Base-by-base conservation (phyloP, 2,888 invertebrate genomes). In the Zaprionus lineosus region DNA sequence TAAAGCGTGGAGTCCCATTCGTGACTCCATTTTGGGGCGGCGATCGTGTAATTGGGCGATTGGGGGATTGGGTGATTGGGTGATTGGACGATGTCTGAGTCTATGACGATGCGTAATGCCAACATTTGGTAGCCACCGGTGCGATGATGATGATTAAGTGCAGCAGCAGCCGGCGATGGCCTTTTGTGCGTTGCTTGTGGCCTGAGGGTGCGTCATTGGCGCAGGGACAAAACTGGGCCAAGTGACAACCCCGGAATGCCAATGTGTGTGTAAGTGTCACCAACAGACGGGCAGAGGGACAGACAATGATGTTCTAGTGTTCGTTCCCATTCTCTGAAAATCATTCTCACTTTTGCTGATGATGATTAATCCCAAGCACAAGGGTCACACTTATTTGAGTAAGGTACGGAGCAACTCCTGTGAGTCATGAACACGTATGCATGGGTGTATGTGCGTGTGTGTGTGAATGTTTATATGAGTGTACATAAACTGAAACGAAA, bases 181-280 rank as follows among this genome's bases (percentile, higher is more conserved):
- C 26, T 65, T 65, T 64, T 48, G 57, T 56, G 60, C 50, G 43
- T 15, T 21, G 29, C 26, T 28, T 48, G 41, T 40, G 57, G 48
- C 39, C 50, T 52, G 46, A 44, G 56, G 56, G 68, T 78, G 78
- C 85, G 78, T 78, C 78, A 78, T 83, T 59, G 64, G 50, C 51
- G 31, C 48, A 66, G 75, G n/a, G n/a, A n/a, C n/a, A n/a, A n/a
- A 78, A 85, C 84, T 78, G 85, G 78, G 78, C 85, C 75, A 75
- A 81, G 50, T 59, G 61, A 59, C 61, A 59, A 18, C 28, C 14
- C 9, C 11, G 36, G 9, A 19, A 14, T 52, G 11, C 40, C 19
- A 44, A 6, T 33, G 15, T 40, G 8, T 11, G 21, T 21, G 37
- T 33, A 33, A 12, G 14, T n/a, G n/a, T n/a, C 33, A 26, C 24